phyloP scores from a whole-genome alignment of 2,888 invertebrate species.

The Petrolisthes cinctipes region DNA sequence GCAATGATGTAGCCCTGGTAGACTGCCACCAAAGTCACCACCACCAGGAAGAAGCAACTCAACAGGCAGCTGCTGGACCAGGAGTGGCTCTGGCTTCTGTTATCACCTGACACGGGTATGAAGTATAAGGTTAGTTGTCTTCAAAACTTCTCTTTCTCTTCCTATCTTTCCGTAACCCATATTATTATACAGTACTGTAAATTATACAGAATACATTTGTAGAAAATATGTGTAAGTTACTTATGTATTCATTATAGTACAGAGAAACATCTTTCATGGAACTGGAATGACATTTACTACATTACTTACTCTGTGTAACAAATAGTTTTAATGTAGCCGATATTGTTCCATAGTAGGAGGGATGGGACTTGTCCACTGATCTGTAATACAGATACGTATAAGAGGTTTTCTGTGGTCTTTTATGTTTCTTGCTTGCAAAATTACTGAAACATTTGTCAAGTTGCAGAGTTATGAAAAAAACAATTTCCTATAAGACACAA shows the following conservation, averaged over 20 bases:
- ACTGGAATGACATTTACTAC: not conserved
- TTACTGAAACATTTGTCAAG: too few species aligned
- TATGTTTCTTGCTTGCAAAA: too few species aligned
- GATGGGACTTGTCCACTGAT: not conserved
- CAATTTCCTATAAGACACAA: too few species aligned
- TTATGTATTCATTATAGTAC: not conserved
- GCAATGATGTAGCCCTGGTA: constrained; percentile 61
- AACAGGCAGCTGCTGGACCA: constrained; percentile 11
- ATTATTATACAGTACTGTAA: not conserved
- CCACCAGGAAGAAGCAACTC: constrained; percentile 48
- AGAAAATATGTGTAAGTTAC: not conserved
- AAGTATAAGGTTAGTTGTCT: not conserved
- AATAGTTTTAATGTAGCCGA: constrained; percentile 31
- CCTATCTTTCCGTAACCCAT: not conserved
- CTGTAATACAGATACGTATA: too few species aligned
- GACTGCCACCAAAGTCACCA: constrained; percentile 47
- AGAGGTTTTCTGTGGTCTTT: too few species aligned
- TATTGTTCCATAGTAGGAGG: constrained; percentile 7
- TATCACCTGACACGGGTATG: not conserved
- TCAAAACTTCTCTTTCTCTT: not conserved
- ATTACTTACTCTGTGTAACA: constrained; percentile 39
- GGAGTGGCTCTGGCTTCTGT: constrained; percentile 2
- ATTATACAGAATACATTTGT: too few species aligned
- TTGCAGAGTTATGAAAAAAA: too few species aligned
- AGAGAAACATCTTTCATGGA: not conserved